Percentiles rank a stretch among this genome's conserved stretches.
phyloP scores from a whole-genome alignment of 2,888 invertebrate species.

The Sicus ferrugineus region DNA sequence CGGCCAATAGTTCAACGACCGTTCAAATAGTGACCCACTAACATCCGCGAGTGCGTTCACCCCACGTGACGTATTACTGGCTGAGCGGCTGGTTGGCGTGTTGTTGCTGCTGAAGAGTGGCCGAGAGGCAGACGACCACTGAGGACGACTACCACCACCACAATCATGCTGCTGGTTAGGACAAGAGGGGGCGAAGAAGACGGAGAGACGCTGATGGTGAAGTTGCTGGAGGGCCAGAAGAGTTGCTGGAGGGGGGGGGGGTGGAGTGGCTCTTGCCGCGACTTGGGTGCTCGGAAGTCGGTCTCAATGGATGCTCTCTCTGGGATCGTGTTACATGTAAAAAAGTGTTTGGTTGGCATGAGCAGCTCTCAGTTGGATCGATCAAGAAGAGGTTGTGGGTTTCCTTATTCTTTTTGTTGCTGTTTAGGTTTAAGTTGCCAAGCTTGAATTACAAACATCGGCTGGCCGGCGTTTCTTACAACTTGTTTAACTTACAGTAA shows the following conservation, averaged over 20 bases:
- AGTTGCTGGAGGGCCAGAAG: background rate
- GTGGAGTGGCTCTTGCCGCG: background rate
- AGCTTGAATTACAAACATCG: slow-evolving; percentile 21
- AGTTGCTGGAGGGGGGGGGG: too few species aligned
- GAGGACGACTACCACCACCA: background rate
- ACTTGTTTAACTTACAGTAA: background rate
- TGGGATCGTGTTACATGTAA: background rate
- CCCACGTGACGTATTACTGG: slow-evolving; percentile 63
- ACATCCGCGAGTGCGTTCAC: slow-evolving; percentile 66
- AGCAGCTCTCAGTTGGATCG: too few species aligned
- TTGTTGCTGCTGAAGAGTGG: slow-evolving; percentile 44
- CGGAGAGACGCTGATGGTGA: background rate
- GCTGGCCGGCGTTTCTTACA: slow-evolving; percentile 14
- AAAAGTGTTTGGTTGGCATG: slow-evolving; percentile 18
- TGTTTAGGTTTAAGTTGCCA: background rate
- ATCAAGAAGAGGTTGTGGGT: too few species aligned
- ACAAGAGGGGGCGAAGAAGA: slow-evolving; percentile 6
- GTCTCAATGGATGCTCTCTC: slow-evolving; percentile 13
- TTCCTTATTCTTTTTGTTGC: too few species aligned
- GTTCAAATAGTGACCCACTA: slow-evolving; percentile 66
- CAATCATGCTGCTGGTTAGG: background rate
- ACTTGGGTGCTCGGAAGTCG: background rate
- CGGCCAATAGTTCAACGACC: slow-evolving; percentile 65
- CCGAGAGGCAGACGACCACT: slow-evolving; percentile 24
- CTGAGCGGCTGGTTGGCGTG: background rate